These are phyloP conservation scores for Carettochelys insculpta DNA, from an alignment of 2,113 vertebrate genomes.

Conservation along the genomic window DNA sequence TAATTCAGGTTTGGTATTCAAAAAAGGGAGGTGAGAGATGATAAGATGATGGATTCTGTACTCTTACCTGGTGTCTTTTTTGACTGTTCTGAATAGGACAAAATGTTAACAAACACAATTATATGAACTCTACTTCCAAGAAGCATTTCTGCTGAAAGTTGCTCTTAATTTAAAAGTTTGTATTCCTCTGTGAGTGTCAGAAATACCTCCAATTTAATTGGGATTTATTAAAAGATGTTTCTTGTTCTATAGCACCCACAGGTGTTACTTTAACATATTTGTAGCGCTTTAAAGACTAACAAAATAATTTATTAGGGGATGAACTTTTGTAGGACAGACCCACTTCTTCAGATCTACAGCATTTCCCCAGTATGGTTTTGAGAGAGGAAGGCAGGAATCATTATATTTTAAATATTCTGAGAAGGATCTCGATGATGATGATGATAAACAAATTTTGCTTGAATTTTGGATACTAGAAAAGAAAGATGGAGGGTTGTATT, in stretches of 20 bases:
- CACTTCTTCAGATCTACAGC: too few species aligned
- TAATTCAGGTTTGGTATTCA: not conserved
- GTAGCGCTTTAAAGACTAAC: too few species aligned
- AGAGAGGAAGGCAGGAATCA: slow-evolving; percentile 32
- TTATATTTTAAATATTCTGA: slow-evolving; percentile 16
- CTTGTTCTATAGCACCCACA: slow-evolving; percentile 47
- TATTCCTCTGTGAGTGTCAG: slow-evolving; percentile 41
- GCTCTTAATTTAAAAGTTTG: slow-evolving; percentile 19
- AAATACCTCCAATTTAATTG: slow-evolving; percentile 46
- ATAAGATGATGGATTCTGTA: not conserved
- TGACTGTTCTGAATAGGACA: not conserved
- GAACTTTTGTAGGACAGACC: too few species aligned
- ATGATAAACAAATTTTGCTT: slow-evolving; percentile 37
- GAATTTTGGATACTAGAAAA: not conserved
- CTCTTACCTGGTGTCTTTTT: not conserved
- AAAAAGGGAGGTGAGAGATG: not conserved
- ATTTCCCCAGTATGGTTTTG: slow-evolving; percentile 27
- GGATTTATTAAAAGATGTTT: slow-evolving; percentile 60
- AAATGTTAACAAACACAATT: not conserved
- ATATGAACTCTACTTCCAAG: not conserved
- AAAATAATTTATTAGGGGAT: too few species aligned
- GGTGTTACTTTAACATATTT: slow-evolving; percentile 48
- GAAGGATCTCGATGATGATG: slow-evolving; percentile 32
- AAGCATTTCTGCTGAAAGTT: slow-evolving; percentile 13
- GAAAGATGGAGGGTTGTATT: not conserved